Evolutionary conservation across 2,113 vertebrate genomes (phyloP).

Genomic region (Amphilophus citrinellus): DNA sequence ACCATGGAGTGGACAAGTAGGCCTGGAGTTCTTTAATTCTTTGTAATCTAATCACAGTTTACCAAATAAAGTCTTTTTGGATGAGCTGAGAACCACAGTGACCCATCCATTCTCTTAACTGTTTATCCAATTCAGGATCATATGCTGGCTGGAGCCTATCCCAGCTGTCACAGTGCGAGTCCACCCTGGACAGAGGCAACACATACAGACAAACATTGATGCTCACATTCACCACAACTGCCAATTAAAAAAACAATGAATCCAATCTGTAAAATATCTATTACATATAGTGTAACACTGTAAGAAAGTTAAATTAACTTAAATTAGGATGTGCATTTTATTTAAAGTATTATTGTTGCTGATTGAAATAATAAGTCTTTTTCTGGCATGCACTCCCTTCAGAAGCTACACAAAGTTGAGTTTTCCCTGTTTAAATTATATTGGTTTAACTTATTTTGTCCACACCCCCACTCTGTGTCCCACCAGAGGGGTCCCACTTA

Average conservation of each 20-base stretch:
- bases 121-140: not conserved
- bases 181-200: not conserved
- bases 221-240: not conserved
- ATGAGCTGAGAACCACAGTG: not conserved
- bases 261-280: not conserved
- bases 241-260: not conserved
- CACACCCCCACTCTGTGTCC: no score
- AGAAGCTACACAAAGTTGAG: not conserved
- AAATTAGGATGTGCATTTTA: not conserved
- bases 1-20: not conserved
- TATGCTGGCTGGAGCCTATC: not conserved
- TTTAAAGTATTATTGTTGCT: not conserved
- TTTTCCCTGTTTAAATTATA: not conserved
- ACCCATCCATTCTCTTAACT: not conserved
- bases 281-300: not conserved
- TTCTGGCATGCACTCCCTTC: not conserved
- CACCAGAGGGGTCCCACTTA: not conserved
- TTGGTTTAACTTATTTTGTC: no score
- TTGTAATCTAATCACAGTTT: not conserved
- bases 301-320: not conserved
- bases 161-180: not conserved
- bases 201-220: not conserved
- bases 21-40: not conserved
- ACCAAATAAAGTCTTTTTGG: not conserved
- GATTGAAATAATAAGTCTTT: not conserved